Evolutionary conservation across 1,140 invertebrate genomes (phyloP).

Genomic region (Prorops nasuta): DNA sequence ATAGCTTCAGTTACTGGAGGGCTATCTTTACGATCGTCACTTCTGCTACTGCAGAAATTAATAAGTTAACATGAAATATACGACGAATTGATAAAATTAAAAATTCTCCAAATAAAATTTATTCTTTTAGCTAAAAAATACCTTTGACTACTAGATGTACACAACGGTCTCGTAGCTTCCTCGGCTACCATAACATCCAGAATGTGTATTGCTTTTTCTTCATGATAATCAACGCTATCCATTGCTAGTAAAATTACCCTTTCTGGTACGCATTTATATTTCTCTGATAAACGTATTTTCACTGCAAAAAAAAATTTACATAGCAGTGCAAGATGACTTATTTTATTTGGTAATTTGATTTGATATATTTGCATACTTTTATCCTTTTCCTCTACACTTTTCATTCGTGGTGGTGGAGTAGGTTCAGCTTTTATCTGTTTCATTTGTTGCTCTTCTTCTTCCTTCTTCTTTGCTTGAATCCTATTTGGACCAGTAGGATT

Average conservation of each 20-base stretch:
- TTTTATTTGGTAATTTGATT: not conserved
- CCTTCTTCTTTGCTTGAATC: conserved; percentile 54
- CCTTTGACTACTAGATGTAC: conserved; percentile 51
- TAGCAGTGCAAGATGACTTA: no score
- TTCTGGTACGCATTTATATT: conserved; percentile 74
- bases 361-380: conserved; percentile 59
- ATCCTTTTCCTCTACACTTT: conserved; percentile 72
- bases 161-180: conserved; percentile 47
- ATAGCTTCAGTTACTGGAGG: conserved; percentile 50
- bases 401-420: conserved; percentile 64
- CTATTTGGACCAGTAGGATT: conserved; percentile 60
- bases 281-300: conserved; percentile 69
- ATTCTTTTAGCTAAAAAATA: conserved; percentile 15
- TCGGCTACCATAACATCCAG: conserved; percentile 68
- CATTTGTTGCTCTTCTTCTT: conserved; percentile 51
- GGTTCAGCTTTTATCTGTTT: conserved; percentile 51
- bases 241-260: conserved; percentile 80
- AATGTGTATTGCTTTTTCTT: conserved; percentile 75
- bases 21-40: conserved; percentile 47
- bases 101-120: not conserved
- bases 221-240: conserved; percentile 82
- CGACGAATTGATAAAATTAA: not conserved
- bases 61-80: not conserved
- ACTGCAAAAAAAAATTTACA: conserved; percentile 60
- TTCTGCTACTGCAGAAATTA: conserved; percentile 38